These are phyloP conservation scores for Oligia latruncula DNA, from an alignment of 2,888 invertebrate genomes.

Conservation along the genomic window DNA sequence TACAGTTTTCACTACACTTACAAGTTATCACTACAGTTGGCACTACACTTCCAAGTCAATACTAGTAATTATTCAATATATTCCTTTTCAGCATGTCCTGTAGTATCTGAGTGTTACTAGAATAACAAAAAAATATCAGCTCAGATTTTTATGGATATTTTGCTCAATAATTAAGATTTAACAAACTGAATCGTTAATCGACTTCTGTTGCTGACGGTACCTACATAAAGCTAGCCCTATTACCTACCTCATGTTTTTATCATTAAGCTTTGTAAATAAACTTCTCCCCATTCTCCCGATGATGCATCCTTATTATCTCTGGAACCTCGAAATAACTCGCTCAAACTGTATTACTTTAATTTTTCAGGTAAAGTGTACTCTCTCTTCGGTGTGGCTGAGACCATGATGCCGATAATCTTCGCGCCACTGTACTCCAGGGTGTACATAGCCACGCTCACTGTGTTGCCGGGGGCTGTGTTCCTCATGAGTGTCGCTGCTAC, in stretches of 20 bases:
- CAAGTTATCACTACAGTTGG: no score
- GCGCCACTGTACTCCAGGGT: constrained; percentile 93
- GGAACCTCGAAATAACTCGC: neutral
- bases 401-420: constrained; percentile 93
- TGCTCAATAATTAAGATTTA: no score
- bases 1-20: no score
- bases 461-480: constrained; percentile 92
- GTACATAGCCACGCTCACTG: constrained; percentile 91
- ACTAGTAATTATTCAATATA: no score
- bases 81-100: neutral
- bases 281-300: neutral
- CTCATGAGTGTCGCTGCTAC: constrained; percentile 92
- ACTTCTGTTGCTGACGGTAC: no score
- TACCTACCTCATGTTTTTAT: neutral
- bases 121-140: neutral
- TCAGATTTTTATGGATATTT: neutral
- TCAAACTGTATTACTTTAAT: neutral
- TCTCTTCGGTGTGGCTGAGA: constrained; percentile 93
- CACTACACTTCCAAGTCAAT: no score
- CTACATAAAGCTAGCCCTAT: neutral
- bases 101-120: neutral
- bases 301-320: neutral
- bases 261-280: neutral
- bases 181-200: no score
- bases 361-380: constrained; percentile 92